Evolutionary conservation across 2,888 invertebrate genomes (phyloP).

Genomic region (Stenchaetothrips biformis): DNA sequence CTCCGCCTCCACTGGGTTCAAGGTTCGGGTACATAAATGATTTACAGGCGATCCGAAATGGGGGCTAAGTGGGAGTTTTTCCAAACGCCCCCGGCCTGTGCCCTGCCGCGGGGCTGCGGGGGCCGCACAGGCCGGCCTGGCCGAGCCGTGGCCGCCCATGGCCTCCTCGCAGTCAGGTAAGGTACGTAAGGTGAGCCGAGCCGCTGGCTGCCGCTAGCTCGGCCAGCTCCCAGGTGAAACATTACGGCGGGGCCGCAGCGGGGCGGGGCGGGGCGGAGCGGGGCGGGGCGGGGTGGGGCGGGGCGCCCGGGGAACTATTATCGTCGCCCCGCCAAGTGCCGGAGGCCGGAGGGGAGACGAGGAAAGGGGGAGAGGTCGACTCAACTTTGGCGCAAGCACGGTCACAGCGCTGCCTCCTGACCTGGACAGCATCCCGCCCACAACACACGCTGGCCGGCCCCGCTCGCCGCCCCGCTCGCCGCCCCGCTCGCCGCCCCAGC

Average conservation of each 20-base stretch:
- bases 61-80: constrained; percentile 1
- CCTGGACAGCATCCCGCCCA: background rate
- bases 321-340: background rate
- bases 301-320: constrained; percentile 4
- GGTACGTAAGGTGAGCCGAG: background rate
- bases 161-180: background rate
- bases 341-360: background rate
- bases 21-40: background rate
- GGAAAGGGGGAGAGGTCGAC: background rate
- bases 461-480: no score
- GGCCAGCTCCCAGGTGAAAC: background rate
- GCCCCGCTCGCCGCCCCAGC: no score
- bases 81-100: background rate
- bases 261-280: background rate
- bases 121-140: no score
- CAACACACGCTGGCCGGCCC: background rate
- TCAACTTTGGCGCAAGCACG: background rate
- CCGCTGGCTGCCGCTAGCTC: background rate
- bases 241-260: background rate
- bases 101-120: no score
- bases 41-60: background rate
- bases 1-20: no score
- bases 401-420: background rate
- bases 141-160: background rate
- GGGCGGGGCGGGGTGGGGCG: background rate